Evolutionary conservation across 2,888 invertebrate species (phyloP), one percentile per base, ranked within the genome.

Genomic region (Lithosia quadra): DNA sequence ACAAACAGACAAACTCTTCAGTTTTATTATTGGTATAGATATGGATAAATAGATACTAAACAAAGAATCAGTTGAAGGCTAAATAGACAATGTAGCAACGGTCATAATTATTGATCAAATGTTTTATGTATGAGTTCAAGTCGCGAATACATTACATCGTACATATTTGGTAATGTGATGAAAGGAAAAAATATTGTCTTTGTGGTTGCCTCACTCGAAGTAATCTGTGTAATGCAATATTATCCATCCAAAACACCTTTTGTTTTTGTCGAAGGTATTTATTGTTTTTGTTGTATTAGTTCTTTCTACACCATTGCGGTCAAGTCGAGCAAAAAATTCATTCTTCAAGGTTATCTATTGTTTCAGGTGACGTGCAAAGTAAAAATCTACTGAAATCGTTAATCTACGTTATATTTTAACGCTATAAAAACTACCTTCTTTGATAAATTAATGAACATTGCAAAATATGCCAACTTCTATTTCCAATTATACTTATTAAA

Each of bases 101-200:
- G 70, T 76, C 73, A 71, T 79, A 78, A 28, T 28, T 74, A 78
- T 79, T 78, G 68, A 82, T 76, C 68, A 65, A 70, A 81, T 77
- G 83, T 79, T 81, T 84, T 81, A 85, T 86, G 82, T 85, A 88
- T 83, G 84, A 84, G 82, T 78, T 75, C 68, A 81, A 78, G 81
- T 77, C 68, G 78, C 77, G 84, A 89, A 88, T 88, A 89, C 80
- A 89, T 90, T 90, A 89, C 81, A 80, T 80, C 85, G 74, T 84
- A 49, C 49, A n/a, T 49, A 90, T 88, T 89, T 87, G 88, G 90
- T 85, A 82, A 86, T 82, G 86, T 89, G 88, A 87, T 86, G 90
- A 90, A 91, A 89, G 84, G 83, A 83, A 86, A 86, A 58, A 87
- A 88, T 88, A 89, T 88, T 89, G 88, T 89, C 86, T 87, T 86